Conservation (phyloP, 2,888 invertebrate species). For the Carpatolechia fugitivella region DNA sequence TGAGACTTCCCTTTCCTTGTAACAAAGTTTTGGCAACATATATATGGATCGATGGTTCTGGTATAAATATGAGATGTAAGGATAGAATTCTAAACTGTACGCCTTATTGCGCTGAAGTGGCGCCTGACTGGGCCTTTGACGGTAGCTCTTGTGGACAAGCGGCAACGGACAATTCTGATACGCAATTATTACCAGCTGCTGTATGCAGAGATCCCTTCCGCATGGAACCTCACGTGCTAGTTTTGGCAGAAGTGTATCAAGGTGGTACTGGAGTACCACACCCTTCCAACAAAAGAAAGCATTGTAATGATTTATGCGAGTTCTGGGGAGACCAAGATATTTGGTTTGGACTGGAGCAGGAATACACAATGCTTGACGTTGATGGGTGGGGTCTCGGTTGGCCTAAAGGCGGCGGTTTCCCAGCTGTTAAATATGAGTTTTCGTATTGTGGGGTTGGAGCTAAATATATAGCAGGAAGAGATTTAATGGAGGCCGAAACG, state of each 20-base stretch:
- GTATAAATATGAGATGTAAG: slow-evolving; percentile 84
- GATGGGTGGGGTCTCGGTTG: slow-evolving; percentile 95
- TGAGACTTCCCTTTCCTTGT: slow-evolving; percentile 78
- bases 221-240: slow-evolving; percentile 90
- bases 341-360: slow-evolving; percentile 96
- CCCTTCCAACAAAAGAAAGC: slow-evolving; percentile 83
- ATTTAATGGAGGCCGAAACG: slow-evolving; percentile 92
- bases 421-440: slow-evolving; percentile 91
- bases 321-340: slow-evolving; percentile 84
- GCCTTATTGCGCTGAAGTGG: slow-evolving; percentile 73
- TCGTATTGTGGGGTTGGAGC: slow-evolving; percentile 97
- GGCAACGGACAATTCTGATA: slow-evolving; percentile 90
- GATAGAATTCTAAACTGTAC: slow-evolving; percentile 82
- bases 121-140: slow-evolving; percentile 94
- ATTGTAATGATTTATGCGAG: slow-evolving; percentile 85
- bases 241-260: slow-evolving; percentile 89
- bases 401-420: slow-evolving; percentile 95
- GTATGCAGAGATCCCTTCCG: slow-evolving; percentile 95
- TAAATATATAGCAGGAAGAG: slow-evolving; percentile 94
- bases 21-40: slow-evolving; percentile 84
- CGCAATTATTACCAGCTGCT: slow-evolving; percentile 90
- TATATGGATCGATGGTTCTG: slow-evolving; percentile 89
- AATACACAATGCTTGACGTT: slow-evolving; percentile 92
- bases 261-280: slow-evolving; percentile 86
- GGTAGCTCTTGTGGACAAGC: slow-evolving; percentile 95